These are phyloP conservation scores for Sinella curviseta DNA, from an alignment of 1,140 invertebrate species.

Conservation along the genomic window DNA sequence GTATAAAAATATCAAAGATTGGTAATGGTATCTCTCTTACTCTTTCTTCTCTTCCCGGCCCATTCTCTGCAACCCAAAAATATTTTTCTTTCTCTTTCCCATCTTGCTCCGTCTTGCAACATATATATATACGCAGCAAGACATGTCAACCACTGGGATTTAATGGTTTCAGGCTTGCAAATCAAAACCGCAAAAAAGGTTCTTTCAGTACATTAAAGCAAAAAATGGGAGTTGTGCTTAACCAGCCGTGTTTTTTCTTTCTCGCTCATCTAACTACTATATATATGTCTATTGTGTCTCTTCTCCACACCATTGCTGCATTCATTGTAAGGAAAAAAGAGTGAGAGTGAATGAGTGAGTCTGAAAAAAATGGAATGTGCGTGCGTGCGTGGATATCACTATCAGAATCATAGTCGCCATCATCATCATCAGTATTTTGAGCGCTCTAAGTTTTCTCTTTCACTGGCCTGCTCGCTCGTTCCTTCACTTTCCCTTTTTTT, in stretches of 20 bases:
- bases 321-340: not conserved
- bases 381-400: too few relatives aligned
- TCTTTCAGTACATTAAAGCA: constrained; percentile 17
- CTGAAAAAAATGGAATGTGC: too few relatives aligned
- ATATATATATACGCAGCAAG: not conserved
- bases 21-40: too few relatives aligned
- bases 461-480: too few relatives aligned
- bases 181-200: constrained; percentile 21
- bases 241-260: constrained; percentile 14
- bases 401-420: too few relatives aligned
- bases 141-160: constrained; percentile 1
- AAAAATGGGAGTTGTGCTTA: constrained; percentile 25
- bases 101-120: not conserved
- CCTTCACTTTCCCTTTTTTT: too few relatives aligned
- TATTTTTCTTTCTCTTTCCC: not conserved
- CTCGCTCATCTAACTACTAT: not conserved
- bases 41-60: too few relatives aligned
- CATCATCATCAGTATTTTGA: too few relatives aligned
- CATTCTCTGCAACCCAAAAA: too few relatives aligned
- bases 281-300: not conserved
- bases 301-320: not conserved
- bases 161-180: constrained; percentile 17
- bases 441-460: too few relatives aligned
- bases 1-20: too few relatives aligned
- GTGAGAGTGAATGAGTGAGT: too few relatives aligned